Base-by-base conservation (phyloP, 1,140 invertebrate genomes). In the Drosophila triauraria region DNA sequence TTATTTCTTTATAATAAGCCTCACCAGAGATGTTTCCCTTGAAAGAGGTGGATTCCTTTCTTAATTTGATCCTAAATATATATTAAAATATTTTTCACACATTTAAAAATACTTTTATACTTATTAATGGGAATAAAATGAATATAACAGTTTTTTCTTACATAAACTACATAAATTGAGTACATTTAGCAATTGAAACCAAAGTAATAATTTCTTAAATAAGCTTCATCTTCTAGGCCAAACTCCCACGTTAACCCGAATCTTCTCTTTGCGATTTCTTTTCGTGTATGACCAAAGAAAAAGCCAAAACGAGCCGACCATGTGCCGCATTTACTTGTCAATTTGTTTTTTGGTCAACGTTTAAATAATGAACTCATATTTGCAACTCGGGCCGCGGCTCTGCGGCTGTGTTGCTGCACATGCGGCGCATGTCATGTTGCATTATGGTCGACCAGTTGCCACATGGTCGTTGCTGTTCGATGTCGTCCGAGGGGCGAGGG, bases 341-440 rank as follows among this genome's bases (percentile, higher is more conserved):
- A 91, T 91, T 91, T 91, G 87, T 91, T 91, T 91, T 77, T 91
- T 91, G 87, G 87, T 91, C 87, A 91, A 91, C 87, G 81, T 91
- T 91, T 91, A 91, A 91, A 91, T 91, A 91, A 91, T 91, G 87
- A 91, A 91, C 87, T 91, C 87, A 91, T 91, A 91, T 87, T 91
- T 91, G 83, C 83, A 91, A 82, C 88, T 79, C 80, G 78, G 80
- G 65, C 75, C 70, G 46, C 78, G 79, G 59, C 77, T 46, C 56
- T 59, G 64, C 40, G 75, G 50, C 57, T 77, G 75, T 86, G 67
- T 86, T 91, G 88, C 78, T 84, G 88, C 87, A 91, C 88, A 91
- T 91, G 87, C 88, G 87, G 87, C 81, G 85, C 85, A 90, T 90
- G 85, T 88, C 85, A 88, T 88, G 85, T 88, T 90, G 85, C 85